A percentile compares a stretch with the other conserved stretches of the same genome.
Evolutionary conservation across 2,113 vertebrate genomes (phyloP).

Genomic region (Bostrychus sinensis): DNA sequence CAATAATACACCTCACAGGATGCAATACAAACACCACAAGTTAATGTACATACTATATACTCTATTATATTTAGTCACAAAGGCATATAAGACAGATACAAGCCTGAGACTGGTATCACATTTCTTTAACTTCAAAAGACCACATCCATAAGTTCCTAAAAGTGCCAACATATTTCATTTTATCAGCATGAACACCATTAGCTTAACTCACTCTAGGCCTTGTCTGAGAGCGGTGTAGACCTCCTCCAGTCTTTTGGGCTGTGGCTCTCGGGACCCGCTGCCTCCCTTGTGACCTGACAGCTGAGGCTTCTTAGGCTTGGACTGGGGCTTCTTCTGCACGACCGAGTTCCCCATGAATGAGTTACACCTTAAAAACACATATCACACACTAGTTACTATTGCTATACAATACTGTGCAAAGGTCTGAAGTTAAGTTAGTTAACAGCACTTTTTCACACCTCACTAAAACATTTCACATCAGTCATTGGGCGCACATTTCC

Average conservation of each 20-base stretch:
- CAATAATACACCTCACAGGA: too few species aligned
- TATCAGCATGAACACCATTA: not conserved
- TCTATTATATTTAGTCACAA: too few species aligned
- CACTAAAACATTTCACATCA: not conserved
- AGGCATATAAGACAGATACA: too few species aligned
- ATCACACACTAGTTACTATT: not conserved
- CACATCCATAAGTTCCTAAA: not conserved
- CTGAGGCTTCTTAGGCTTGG: conserved; percentile 94
- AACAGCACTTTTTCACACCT: not conserved
- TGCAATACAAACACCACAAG: too few species aligned
- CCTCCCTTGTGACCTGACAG: conserved; percentile 89
- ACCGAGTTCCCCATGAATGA: conserved; percentile 95
- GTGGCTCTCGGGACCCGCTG: conserved; percentile 88
- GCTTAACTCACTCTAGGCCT: conserved; percentile 90
- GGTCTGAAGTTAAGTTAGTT: not conserved
- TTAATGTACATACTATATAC: too few species aligned
- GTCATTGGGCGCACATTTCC: not conserved
- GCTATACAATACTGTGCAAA: not conserved
- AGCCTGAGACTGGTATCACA: too few species aligned
- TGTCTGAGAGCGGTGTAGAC: conserved; percentile 91
- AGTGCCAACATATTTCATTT: not conserved
- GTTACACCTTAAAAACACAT: conserved; percentile 85
- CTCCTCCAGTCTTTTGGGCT: conserved; percentile 92
- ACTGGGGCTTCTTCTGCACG: conserved; percentile 91
- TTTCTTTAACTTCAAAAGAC: too few species aligned